Conservation (phyloP, 1,140 invertebrate genomes). For the Onthophagus taurus region DNA sequence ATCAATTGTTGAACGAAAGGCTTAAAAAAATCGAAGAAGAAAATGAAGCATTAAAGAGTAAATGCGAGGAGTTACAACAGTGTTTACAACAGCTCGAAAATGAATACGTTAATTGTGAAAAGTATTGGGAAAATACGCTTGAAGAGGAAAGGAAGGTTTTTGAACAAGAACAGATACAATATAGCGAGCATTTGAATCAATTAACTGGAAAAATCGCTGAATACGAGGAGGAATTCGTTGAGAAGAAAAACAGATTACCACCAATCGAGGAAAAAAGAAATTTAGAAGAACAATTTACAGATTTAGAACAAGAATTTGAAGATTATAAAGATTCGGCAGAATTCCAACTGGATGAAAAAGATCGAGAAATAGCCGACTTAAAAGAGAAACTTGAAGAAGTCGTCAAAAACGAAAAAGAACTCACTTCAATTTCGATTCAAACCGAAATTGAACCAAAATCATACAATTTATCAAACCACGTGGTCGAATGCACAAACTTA, state of each 20-base stretch:
- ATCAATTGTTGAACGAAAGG: conserved; percentile 18
- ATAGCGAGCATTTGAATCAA: conserved; percentile 66
- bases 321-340: conserved; percentile 42
- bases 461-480: conserved; percentile 23
- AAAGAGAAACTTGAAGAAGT: conserved; percentile 40
- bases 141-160: conserved; percentile 66
- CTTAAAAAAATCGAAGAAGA: conserved; percentile 32
- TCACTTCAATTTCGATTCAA: conserved; percentile 22
- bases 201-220: conserved; percentile 64
- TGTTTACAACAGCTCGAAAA: conserved; percentile 61
- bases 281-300: conserved; percentile 63
- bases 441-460: conserved; percentile 21
- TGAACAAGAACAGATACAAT: conserved; percentile 65
- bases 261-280: conserved; percentile 66
- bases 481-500: conserved; percentile 21
- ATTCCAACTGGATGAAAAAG: conserved; percentile 39
- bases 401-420: conserved; percentile 19
- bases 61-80: conserved; percentile 56
- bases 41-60: conserved; percentile 42
- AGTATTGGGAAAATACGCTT: conserved; percentile 70
- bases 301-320: conserved; percentile 61
- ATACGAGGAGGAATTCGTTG: conserved; percentile 66
- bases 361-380: conserved; percentile 47
- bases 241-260: conserved; percentile 46
- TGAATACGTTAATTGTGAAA: conserved; percentile 75